Evolutionary conservation across 1,140 invertebrate genomes (phyloP), one percentile per base, ranked within the genome.

Genomic region (Macrocentrus cingulum): DNA sequence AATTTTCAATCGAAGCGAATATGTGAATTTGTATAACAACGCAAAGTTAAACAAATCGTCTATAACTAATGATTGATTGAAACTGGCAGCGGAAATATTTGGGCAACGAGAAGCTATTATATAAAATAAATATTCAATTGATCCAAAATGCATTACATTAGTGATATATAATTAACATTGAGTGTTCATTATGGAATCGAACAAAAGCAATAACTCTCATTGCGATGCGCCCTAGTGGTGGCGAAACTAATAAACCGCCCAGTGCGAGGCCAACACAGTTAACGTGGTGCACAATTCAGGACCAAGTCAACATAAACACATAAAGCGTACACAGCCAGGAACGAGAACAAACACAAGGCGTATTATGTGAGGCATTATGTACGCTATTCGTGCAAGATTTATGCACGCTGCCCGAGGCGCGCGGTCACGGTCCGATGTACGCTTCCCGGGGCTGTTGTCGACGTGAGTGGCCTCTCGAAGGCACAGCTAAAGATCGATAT

Each of bases 281-380:
- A 52, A 23, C 50, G 37, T 52, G 41, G 2, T 11, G 19, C 34
- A 16, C 11, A 51, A 18, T 22, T 37, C 49, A 8, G 37, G 19
- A 19, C 39, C 19, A 52, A 41, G 37, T 52, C 37, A 41, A 52
- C 37, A 41, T 23, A 32, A 6, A 51, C 8, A n/a, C 22, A 48
- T 23, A 39, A n/a, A 29, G 18, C 2, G 29, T 9, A n/a, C 23
- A 34, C 13, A 5, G 11, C 25, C 34, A 37, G 11, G 34, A 6
- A 36, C n/a, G 32, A 20, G 32, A 51, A 19, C 18, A 51, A 51
- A 51, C 49, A 51, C 49, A 51, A 51, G 32, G 49, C 23, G 49
- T 51, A 52, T 52, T 52, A 52, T 52, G 37, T 52, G 36, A 41
- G 50, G 34, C 22, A 52, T 52, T 52, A 52, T 52, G 34, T 41